Evolutionary conservation across 2,888 invertebrate genomes (phyloP), one percentile per base, ranked within the genome.

Genomic region (Monochamus alternatus): DNA sequence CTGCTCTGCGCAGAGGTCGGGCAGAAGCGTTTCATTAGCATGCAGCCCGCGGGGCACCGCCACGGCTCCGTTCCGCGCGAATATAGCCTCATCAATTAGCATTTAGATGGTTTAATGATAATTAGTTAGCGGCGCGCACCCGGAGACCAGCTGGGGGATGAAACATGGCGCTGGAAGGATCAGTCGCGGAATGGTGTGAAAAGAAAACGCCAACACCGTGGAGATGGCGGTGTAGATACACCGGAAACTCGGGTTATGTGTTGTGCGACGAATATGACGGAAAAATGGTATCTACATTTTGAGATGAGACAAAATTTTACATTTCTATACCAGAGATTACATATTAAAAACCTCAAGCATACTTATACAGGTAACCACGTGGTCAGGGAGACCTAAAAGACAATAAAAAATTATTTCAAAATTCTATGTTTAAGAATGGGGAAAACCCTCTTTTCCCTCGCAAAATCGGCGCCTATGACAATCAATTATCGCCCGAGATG

Each of bases 51-150:
- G 84, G 87, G 88, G 87, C 85, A 83, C 86, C 85, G 87, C 87
- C 87, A 86, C 86, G 83, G 86, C 86, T 84, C 85, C 85, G 87
- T 86, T 86, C 87, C 85, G 84, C 86, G 87, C 87, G 89, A 89
- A 88, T 89, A 89, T 89, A 87, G 88, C 88, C 85, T 88, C 89
- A 90, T 90, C 90, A 90, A 90, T 90, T 90, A 90, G 90, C 90
- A 89, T 90, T 90, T 90, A 90, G 90, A 90, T 90, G 89, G 89
- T 87, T 88, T 89, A 89, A 90, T 89, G 90, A 90, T 90, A 90
- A 90, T 90, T 90, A 90, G 89, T 86, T 87, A 86, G 85, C 85
- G 85, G 84, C 83, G 84, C 85, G 83, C 85, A 83, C 82, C 84
- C 81, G 85, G 81, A 83, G 83, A 87, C 86, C 88, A 88, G 89